Percentiles rank a stretch among this genome's conserved stretches.
phyloP scores from a whole-genome alignment of 2,888 invertebrate species.

The Noctua comes region DNA sequence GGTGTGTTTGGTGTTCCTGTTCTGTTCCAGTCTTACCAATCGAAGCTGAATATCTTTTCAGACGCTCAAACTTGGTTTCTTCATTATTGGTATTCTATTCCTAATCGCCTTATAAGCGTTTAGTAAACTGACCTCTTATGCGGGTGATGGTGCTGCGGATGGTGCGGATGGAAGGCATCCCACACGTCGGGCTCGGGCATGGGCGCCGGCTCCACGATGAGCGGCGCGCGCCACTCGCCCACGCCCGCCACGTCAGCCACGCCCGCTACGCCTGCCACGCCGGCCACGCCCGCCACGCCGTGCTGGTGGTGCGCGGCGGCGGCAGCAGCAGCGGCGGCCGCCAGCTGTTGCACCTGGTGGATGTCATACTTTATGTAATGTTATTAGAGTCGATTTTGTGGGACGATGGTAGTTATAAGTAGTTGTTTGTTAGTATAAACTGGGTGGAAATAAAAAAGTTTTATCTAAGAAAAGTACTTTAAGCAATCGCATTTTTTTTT shows the following conservation, averaged over 20 bases:
- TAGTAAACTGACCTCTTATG: constrained; percentile 79
- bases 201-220: constrained; percentile 93
- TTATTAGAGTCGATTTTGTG: constrained; percentile 39
- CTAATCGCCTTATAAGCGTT: accelerated
- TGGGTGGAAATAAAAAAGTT: not conserved
- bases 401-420: not conserved
- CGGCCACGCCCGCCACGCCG: constrained; percentile 79
- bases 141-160: constrained; percentile 80
- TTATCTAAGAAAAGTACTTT: no score
- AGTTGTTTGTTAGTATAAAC: not conserved
- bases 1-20: no score
- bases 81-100: no score
- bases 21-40: no score
- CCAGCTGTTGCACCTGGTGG: constrained; percentile 93
- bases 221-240: constrained; percentile 95
- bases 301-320: constrained; percentile 95
- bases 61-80: no score
- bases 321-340: constrained; percentile 95
- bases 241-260: constrained; percentile 76
- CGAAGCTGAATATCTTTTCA: no score
- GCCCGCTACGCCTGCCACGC: constrained; percentile 92
- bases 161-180: constrained; percentile 84
- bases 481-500: no score
- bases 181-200: constrained; percentile 86
- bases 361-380: constrained; percentile 49